phyloP scores from a whole-genome alignment of 2,888 invertebrate species.

The Gastracanthus pulcherrimus region DNA sequence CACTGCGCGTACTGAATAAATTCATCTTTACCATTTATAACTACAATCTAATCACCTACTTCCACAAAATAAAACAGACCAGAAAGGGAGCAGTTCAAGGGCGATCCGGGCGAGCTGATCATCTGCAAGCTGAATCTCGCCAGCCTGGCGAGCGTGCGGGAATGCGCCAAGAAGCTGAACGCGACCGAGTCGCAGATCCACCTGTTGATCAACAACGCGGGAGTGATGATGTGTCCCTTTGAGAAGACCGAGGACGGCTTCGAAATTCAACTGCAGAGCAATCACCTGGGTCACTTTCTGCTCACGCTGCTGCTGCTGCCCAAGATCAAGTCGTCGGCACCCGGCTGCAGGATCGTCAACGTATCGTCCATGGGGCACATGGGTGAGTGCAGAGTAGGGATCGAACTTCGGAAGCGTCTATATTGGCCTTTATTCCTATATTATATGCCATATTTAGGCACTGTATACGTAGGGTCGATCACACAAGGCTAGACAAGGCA shows the following conservation, averaged over 20 bases:
- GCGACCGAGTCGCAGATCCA: conserved; percentile 80
- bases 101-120: conserved; percentile 67
- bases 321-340: conserved; percentile 79
- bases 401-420: background rate
- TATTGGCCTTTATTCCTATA: too few species aligned
- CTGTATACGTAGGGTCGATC: too few species aligned
- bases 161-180: conserved; percentile 78
- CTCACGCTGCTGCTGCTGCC: conserved; percentile 82
- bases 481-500: too few species aligned
- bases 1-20: too few species aligned
- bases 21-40: too few species aligned
- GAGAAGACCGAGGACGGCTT: conserved; percentile 83
- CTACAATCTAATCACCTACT: background rate
- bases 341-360: conserved; percentile 79
- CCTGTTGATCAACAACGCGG: conserved; percentile 86
- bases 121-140: conserved; percentile 78
- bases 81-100: conserved; percentile 64
- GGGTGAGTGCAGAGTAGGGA: too few species aligned
- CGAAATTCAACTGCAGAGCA: conserved; percentile 84
- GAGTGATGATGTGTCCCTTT: conserved; percentile 84
- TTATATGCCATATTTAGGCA: too few species aligned
- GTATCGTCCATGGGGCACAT: conserved; percentile 81
- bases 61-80: conserved; percentile 55
- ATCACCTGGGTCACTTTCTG: conserved; percentile 83
- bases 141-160: conserved; percentile 79